Base-by-base conservation (phyloP, 2,113 vertebrate genomes). In the Ranitomeya imitator region DNA sequence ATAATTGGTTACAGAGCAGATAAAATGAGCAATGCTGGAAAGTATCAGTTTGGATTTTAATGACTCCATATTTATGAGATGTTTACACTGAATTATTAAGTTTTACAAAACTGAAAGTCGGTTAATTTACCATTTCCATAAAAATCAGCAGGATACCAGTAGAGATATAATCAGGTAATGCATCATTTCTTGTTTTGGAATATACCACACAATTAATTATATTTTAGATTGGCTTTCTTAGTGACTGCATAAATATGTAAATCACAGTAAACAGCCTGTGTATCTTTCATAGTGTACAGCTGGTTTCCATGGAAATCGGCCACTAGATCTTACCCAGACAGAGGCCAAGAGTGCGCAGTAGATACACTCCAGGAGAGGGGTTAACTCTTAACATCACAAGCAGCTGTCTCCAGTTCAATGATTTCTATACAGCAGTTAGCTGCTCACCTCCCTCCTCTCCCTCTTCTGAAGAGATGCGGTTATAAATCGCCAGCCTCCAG, bases 131-230 rank as follows among this genome's bases (percentile, higher is more conserved):
- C 9, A 76, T 76, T 85, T 0, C 55, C 8, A 71, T 73, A 73
- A 57, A 74, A 85, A 76, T 77, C 84, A 85, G 69, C 83, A 60
- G 83, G 83, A 71, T 85, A 71, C 26, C 45, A 55, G 83, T 60
- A 52, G 26, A 85, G 71, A 76, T 3, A 9, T 85, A 85, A 85
- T 74, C 83, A 59, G 15, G 57, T 61, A 57, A 85, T 85, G 54
- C n/a, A 85, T 85, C 65, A 59, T 85, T 60, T 55, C 55, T 57
- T 10, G 13, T 85, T 85, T 61, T 61, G 55, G 21, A 85, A 77
- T 76, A 76, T 26, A 74, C 19, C 18, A 26, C 84, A 45, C 84
- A 85, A 76, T 85, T 85, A 85, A 85, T 85, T 73, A 76, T 8
- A 77, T 60, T 57, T 85, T 11, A 85, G 74, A 85, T 76, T 85